Percentiles rank a stretch among this genome's conserved stretches.
Conservation (phyloP, 2,113 vertebrate species). For the Gadus macrocephalus region DNA sequence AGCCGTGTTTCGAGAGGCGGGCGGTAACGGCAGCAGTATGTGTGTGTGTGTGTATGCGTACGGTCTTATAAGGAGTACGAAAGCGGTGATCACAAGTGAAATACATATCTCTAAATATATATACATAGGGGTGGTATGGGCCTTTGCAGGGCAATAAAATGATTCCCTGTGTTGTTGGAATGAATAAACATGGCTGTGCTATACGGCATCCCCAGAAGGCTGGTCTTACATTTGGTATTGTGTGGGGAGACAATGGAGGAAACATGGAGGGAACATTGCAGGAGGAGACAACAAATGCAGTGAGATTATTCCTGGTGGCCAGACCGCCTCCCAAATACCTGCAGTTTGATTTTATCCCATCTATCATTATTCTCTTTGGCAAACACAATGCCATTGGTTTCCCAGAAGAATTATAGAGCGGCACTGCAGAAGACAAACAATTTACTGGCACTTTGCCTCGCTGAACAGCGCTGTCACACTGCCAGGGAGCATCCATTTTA, state of each 20-base stretch:
- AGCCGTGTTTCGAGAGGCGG: slow-evolving; percentile 7
- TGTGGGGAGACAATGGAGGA: not conserved
- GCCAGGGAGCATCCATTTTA: slow-evolving; percentile 78
- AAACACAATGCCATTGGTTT: slow-evolving; percentile 76
- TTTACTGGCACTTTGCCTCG: slow-evolving; percentile 85
- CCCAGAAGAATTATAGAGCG: slow-evolving; percentile 82
- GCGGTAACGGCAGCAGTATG: not conserved
- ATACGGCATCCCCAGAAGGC: slow-evolving; percentile 29
- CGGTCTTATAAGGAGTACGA: slow-evolving; percentile 9
- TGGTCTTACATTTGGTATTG: slow-evolving; percentile 30
- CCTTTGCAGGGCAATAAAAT: not conserved
- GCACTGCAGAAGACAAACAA: slow-evolving; percentile 82
- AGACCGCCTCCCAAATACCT: slow-evolving; percentile 72
- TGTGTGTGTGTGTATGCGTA: too few relatives aligned
- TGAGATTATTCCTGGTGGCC: slow-evolving; percentile 65
- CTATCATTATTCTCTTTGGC: slow-evolving; percentile 83
- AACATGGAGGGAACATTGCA: slow-evolving; percentile 26
- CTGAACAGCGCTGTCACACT: slow-evolving; percentile 77
- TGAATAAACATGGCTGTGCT: slow-evolving; percentile 6
- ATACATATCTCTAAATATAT: not conserved
- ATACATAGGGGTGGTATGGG: not conserved
- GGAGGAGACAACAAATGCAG: slow-evolving; percentile 56
- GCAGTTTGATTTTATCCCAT: slow-evolving; percentile 76
- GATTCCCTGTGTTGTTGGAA: not conserved
- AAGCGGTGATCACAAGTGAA: slow-evolving; percentile 17